A percentile compares a stretch with the other conserved stretches of the same genome.
phyloP scores from a whole-genome alignment of 2,113 vertebrate genomes.

The Gymnogyps californianus region DNA sequence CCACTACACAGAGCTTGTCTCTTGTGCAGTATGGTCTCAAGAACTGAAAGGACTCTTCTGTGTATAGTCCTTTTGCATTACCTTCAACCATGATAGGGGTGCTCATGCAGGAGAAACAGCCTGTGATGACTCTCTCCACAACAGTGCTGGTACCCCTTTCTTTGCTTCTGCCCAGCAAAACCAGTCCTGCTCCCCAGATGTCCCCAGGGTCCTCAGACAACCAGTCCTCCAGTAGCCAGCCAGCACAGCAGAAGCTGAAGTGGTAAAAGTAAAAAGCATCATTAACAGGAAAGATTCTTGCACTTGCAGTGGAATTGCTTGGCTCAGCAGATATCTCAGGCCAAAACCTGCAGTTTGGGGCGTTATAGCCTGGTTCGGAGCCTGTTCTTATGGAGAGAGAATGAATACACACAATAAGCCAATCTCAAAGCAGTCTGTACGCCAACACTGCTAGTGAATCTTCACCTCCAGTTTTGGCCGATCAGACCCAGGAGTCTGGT shows the following conservation, averaged over 20 bases:
- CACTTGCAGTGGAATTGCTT: constrained; percentile 86
- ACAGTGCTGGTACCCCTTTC: constrained; percentile 68
- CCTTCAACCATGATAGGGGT: constrained; percentile 83
- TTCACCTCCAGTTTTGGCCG: constrained; percentile 72
- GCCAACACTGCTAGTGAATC: constrained; percentile 81
- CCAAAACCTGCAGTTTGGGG: constrained; percentile 85
- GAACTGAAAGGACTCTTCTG: constrained; percentile 73
- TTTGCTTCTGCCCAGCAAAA: constrained; percentile 71
- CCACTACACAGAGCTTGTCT: neutral
- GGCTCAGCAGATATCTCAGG: constrained; percentile 84
- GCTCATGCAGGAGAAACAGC: constrained; percentile 84
- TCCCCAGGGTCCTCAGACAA: constrained; percentile 83
- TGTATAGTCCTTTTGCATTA: constrained; percentile 78
- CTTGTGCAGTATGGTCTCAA: constrained; percentile 75
- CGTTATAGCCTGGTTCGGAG: constrained; percentile 83
- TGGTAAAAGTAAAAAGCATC: constrained; percentile 85
- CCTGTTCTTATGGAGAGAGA: constrained; percentile 83
- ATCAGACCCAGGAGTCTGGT: neutral
- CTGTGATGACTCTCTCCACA: constrained; percentile 55
- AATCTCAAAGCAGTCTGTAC: constrained; percentile 83
- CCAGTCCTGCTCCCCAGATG: constrained; percentile 70
- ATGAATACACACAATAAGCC: constrained; percentile 71
- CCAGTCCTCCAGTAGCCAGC: constrained; percentile 82
- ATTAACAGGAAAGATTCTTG: constrained; percentile 87
- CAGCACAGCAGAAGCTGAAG: constrained; percentile 85